Evolutionary conservation across 1,140 invertebrate genomes (phyloP).

Genomic region (Mycetomoellerius zeteki): DNA sequence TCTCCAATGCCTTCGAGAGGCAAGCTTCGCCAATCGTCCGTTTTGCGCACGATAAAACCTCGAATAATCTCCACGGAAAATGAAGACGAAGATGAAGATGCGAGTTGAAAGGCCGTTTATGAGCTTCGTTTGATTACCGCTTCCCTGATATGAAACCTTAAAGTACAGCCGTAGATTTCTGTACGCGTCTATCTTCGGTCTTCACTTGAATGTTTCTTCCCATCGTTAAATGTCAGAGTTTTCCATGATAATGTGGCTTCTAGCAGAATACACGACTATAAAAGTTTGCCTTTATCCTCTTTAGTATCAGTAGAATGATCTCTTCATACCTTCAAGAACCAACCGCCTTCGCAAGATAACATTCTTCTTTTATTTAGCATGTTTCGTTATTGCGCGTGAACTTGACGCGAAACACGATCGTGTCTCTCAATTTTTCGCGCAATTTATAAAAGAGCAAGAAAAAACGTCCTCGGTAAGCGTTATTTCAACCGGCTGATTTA

Average conservation of each 20-base stretch:
- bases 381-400: neutral
- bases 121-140: constrained; percentile 41
- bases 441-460: neutral
- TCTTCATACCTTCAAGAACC: constrained; percentile 23
- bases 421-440: constrained; percentile 15
- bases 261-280: neutral
- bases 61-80: constrained; percentile 30
- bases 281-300: constrained; percentile 11
- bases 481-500: constrained; percentile 41
- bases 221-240: constrained; percentile 55
- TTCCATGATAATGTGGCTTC: constrained; percentile 41
- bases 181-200: constrained; percentile 44
- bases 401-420: neutral
- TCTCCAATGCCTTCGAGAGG: constrained; percentile 1
- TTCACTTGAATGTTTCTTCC: constrained; percentile 30
- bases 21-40: constrained; percentile 6
- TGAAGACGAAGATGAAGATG: constrained; percentile 57
- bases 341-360: constrained; percentile 13
- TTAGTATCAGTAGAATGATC: constrained; percentile 41
- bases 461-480: neutral
- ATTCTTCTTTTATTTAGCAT: constrained; percentile 3
- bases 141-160: constrained; percentile 45
- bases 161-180: constrained; percentile 32
- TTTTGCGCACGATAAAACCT: constrained; percentile 22
- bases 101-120: constrained; percentile 55